Evolutionary conservation across 2,888 invertebrate species (phyloP).

Genomic region (Hemaris fuciformis): DNA sequence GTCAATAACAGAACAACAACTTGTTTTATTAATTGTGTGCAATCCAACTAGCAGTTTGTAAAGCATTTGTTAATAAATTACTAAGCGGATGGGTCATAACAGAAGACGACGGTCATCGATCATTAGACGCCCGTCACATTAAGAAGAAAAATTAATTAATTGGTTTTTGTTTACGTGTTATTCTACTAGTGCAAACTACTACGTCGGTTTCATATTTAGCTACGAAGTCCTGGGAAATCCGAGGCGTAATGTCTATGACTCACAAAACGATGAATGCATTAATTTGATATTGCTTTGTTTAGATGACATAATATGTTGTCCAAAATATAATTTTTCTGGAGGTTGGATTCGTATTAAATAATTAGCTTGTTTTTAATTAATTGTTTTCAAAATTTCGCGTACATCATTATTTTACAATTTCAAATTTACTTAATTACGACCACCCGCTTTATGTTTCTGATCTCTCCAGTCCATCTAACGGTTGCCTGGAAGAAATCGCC

Average conservation of each 20-base stretch:
- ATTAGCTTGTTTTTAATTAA: too few species aligned
- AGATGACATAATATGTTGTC: too few species aligned
- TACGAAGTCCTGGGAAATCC: not conserved
- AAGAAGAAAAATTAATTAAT: not conserved
- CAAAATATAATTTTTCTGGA: too few species aligned
- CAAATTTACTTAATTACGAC: too few species aligned
- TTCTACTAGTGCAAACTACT: not conserved
- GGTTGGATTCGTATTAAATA: too few species aligned
- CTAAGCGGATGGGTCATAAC: not conserved
- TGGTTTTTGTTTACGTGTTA: not conserved
- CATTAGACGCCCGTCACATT: not conserved
- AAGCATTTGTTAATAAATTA: constrained; percentile 16
- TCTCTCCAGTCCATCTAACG: too few species aligned
- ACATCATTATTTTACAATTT: too few species aligned
- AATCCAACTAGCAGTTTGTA: constrained; percentile 1
- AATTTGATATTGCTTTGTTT: not conserved
- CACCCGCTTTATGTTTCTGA: too few species aligned
- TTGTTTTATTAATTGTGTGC: not conserved
- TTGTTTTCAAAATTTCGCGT: too few species aligned
- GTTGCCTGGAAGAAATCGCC: too few species aligned
- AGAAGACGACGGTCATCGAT: not conserved
- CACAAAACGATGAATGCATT: not conserved
- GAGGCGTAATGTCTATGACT: not conserved
- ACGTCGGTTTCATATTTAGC: not conserved
- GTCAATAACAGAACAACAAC: not conserved